phyloP scores from a whole-genome alignment of 2,888 invertebrate species.

The Villa cingulata region DNA sequence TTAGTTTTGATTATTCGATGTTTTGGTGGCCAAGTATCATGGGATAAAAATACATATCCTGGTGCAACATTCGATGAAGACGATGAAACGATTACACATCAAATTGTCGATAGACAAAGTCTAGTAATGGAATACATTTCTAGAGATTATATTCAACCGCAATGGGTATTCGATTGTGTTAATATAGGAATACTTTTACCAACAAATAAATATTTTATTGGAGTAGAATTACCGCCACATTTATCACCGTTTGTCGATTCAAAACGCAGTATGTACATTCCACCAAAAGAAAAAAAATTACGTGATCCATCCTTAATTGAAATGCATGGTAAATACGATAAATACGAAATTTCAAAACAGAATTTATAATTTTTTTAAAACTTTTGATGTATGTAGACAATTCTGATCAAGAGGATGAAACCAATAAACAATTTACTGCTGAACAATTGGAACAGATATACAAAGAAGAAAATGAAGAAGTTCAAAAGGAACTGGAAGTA shows the following conservation, averaged over 20 bases:
- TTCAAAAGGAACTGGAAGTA: conserved; percentile 41
- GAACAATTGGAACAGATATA: conserved; percentile 11
- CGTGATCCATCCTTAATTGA: conserved; percentile 50
- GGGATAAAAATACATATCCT: conserved; percentile 75
- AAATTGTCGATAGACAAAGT: conserved; percentile 87
- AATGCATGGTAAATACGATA: conserved; percentile 39
- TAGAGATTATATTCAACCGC: conserved; percentile 91
- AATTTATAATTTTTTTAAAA: not conserved
- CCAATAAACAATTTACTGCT: conserved; percentile 16
- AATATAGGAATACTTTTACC: conserved; percentile 78
- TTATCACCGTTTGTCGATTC: conserved; percentile 79
- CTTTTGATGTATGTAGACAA: no score
- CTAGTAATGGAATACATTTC: conserved; percentile 72
- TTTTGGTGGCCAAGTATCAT: conserved; percentile 92
- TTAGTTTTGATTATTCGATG: conserved; percentile 82
- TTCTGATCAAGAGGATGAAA: conserved; percentile 25
- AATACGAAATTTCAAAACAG: not conserved
- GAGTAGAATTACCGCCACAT: conserved; percentile 84
- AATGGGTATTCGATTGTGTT: conserved; percentile 95
- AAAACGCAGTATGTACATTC: conserved; percentile 73
- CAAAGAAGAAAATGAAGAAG: conserved; percentile 21
- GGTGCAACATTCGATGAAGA: conserved; percentile 79
- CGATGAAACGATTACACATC: conserved; percentile 90
- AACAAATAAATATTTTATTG: conserved; percentile 85
- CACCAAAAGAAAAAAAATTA: conserved; percentile 74